A percentile compares a stretch with the other conserved stretches of the same genome.
Conservation (phyloP, 2,888 invertebrate species). For the Morpho deidamia region DNA sequence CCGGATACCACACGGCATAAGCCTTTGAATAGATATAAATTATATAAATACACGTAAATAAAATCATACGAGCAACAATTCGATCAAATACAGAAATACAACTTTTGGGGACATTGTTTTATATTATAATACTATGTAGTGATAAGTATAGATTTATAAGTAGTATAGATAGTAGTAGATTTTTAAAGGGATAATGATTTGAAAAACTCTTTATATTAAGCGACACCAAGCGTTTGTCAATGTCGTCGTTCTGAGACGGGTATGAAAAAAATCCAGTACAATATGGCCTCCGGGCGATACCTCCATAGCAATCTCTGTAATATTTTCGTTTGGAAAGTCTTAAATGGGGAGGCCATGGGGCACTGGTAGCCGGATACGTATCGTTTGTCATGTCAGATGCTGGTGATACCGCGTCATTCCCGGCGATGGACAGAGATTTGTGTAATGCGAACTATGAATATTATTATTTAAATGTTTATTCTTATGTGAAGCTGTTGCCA, state of each 20-base stretch:
- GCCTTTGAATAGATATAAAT: too few species aligned
- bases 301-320: conserved; percentile 5
- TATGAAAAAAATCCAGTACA: conserved; percentile 35
- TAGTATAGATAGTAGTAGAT: background rate
- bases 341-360: conserved; percentile 31
- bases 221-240: conserved; percentile 41
- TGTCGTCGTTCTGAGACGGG: conserved; percentile 51
- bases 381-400: conserved; percentile 73
- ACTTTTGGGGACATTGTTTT: too few species aligned
- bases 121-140: too few species aligned
- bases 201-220: conserved; percentile 14
- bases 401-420: conserved; percentile 54
- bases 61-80: too few species aligned
- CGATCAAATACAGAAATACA: too few species aligned
- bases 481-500: conserved; percentile 12
- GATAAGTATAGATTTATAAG: too few species aligned
- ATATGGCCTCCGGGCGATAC: conserved; percentile 26
- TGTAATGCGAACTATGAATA: conserved; percentile 62
- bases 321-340: background rate
- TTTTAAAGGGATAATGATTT: conserved; percentile 8
- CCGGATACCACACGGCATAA: too few species aligned
- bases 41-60: too few species aligned
- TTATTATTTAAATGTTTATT: conserved; percentile 33
- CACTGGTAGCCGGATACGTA: conserved; percentile 38
- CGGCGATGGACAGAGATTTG: conserved; percentile 67